These are phyloP conservation scores for Trachelus iudaicus DNA, from an alignment of 2,888 invertebrate genomes.

Conservation along the genomic window DNA sequence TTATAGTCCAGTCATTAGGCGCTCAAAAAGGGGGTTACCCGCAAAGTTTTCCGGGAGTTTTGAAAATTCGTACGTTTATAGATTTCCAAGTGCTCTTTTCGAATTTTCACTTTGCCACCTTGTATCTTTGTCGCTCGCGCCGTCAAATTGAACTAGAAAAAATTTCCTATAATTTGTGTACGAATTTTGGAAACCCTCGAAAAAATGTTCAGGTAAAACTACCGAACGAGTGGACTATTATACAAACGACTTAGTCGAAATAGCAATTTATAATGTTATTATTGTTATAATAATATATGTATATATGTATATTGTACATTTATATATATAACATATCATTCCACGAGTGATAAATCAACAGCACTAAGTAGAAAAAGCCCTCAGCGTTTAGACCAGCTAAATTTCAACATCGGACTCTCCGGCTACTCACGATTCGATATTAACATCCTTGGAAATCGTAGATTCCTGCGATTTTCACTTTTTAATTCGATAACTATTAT, in stretches of 20 bases:
- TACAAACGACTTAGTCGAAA: slow-evolving; percentile 44
- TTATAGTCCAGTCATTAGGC: not conserved
- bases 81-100: no score
- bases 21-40: no score
- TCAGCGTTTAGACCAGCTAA: slow-evolving; percentile 58
- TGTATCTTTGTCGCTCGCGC: no score
- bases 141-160: no score
- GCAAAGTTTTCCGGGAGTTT: no score
- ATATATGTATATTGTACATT: slow-evolving; percentile 13
- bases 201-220: no score
- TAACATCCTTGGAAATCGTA: not conserved
- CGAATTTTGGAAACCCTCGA: no score
- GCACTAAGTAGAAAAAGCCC: slow-evolving; percentile 24
- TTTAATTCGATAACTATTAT: not conserved
- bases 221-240: not conserved
- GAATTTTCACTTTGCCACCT: no score
- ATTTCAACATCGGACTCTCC: slow-evolving; percentile 48
- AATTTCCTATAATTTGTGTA: no score
- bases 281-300: slow-evolving; percentile 2
- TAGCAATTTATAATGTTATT: slow-evolving; percentile 19
- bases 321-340: slow-evolving; percentile 9
- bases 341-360: slow-evolving; percentile 2
- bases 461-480: not conserved
- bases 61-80: no score
- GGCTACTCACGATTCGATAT: slow-evolving; percentile 1